These are phyloP conservation scores for Syrista parreyssii DNA, from an alignment of 2,888 invertebrate genomes.

Conservation along the genomic window DNA sequence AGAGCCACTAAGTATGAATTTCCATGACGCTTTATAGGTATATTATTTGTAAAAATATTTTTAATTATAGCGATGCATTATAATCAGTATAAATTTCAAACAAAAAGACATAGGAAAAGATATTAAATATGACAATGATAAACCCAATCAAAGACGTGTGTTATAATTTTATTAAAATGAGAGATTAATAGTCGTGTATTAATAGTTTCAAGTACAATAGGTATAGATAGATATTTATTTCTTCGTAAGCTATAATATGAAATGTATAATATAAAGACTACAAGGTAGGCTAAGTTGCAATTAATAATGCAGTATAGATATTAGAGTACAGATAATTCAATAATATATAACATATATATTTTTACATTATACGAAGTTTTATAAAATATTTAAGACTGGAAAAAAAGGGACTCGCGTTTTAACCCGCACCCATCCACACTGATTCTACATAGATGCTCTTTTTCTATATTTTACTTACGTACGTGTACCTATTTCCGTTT, in stretches of 20 bases:
- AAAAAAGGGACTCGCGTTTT: conserved; percentile 44
- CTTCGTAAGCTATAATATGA: conserved; percentile 51
- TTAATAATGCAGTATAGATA: conserved; percentile 33
- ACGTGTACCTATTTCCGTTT: not conserved
- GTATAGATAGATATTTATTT: conserved; percentile 40
- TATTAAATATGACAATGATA: not conserved
- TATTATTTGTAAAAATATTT: not conserved
- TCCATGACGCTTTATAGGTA: not conserved
- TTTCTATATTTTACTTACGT: not conserved
- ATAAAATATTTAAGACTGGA: conserved; percentile 48
- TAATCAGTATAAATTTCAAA: not conserved
- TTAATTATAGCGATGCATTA: not conserved
- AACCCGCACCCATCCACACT: conserved; percentile 38
- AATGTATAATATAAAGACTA: conserved; percentile 57
- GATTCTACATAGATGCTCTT: conserved; percentile 20
- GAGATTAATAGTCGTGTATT: conserved; percentile 52
- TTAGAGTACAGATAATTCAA: conserved; percentile 21
- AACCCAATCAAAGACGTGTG: conserved; percentile 35
- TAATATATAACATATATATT: conserved; percentile 5
- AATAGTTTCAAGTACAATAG: conserved; percentile 41
- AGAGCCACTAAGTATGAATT: not conserved
- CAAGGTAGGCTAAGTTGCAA: conserved; percentile 48
- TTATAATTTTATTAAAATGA: conserved; percentile 60
- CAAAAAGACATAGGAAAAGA: not conserved
- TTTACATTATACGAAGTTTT: conserved; percentile 29